A percentile compares a stretch with the other conserved stretches of the same genome.
phyloP scores from a whole-genome alignment of 2,888 invertebrate genomes.

The Thymelicus sylvestris region DNA sequence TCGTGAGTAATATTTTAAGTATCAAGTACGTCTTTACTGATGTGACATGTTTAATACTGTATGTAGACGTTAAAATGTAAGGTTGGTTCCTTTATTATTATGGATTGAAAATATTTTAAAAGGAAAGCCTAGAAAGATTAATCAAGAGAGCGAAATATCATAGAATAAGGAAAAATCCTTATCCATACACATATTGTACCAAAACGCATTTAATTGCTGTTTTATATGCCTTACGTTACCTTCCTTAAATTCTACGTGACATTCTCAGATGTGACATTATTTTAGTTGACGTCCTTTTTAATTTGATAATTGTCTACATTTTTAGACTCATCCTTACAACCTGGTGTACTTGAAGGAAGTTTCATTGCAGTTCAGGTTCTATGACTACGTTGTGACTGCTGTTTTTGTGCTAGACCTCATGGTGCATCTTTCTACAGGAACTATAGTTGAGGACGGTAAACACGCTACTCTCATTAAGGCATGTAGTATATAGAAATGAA shows the following conservation, averaged over 20 bases:
- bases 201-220: background rate
- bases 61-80: too few relatives aligned
- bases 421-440: slow-evolving; percentile 68
- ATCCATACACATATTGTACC: too few relatives aligned
- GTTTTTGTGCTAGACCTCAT: slow-evolving; percentile 63
- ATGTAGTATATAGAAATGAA: background rate
- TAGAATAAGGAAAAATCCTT: too few relatives aligned
- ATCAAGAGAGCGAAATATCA: too few relatives aligned
- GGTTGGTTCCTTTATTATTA: too few relatives aligned
- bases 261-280: too few relatives aligned
- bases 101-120: too few relatives aligned
- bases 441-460: slow-evolving; percentile 70
- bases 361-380: slow-evolving; percentile 61
- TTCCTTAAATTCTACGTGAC: too few relatives aligned
- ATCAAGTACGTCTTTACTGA: too few relatives aligned
- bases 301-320: background rate
- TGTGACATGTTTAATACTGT: too few relatives aligned
- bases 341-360: slow-evolving; percentile 57
- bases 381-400: slow-evolving; percentile 59
- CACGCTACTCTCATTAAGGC: background rate
- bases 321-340: slow-evolving; percentile 66
- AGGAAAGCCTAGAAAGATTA: too few relatives aligned
- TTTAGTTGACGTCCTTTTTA: background rate
- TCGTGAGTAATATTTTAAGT: slow-evolving; percentile 55
- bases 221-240: background rate